Base-by-base conservation (phyloP, 2,888 invertebrate genomes). In the Pollenia amentaria region DNA sequence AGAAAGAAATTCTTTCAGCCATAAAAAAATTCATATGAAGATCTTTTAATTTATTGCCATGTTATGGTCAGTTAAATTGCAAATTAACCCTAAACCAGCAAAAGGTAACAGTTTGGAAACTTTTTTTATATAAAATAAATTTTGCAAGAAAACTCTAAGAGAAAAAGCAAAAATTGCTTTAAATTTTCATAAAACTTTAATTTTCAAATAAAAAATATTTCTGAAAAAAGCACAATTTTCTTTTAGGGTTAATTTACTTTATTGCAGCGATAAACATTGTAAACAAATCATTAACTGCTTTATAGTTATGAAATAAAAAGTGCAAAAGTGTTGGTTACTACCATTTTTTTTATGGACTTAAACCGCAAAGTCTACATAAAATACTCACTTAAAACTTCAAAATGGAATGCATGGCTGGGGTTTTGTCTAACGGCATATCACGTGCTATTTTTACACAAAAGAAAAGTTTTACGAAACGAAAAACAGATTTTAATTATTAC, bases 361-460 rank as follows among this genome's bases (percentile, higher is more conserved):
- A 77, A 67, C 18, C 38, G 29, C 40, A 9, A 29, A 16, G 16
- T 73, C 29, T 60, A 65, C 46, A 29, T 62, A n/a, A 73, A 73
- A 73, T 73, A 46, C 38, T 18, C 55, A 18, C 14, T 55, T 11
- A 44, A n/a, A 64, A 57, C n/a, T 14, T 29, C 29, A 6, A 29
- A 9, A 9, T 11, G 4, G 38, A 44, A 53, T 70, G 29, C 46
- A 16, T 55, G 18, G 40, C 1, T 73, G 48, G 1, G 9, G 7
- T 69, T 29, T 42, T 53, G 64, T 69, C 69, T 80, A 85, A 85
- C 80, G 80, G 85, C 57, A 80, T 48, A 85, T 85, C 80, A 85
- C 85, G 76, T 85, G 85, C 80, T 76, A 55, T 53, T 72, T 60
- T 48, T 18, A 46, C 8, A 53, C 16, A 62, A 21, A 42, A 53